A percentile compares a stretch with the other conserved stretches of the same genome.
Evolutionary conservation across 2,888 invertebrate genomes (phyloP).

Genomic region (Lasioglossum leucozonium): DNA sequence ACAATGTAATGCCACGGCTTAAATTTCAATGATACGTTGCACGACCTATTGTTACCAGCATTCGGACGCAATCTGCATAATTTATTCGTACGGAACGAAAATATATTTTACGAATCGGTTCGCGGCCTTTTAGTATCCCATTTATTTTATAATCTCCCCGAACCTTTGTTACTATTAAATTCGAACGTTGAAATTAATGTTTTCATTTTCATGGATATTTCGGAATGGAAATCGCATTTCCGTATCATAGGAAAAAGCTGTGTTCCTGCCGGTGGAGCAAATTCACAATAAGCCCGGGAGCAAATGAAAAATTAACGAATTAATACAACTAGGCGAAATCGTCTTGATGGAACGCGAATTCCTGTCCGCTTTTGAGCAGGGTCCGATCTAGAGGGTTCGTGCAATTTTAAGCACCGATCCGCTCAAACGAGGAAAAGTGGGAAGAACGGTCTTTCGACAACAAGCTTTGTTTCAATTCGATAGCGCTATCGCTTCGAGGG

Average conservation of each 20-base stretch:
- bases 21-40: neutral
- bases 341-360: neutral
- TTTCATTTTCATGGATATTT: neutral
- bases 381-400: neutral
- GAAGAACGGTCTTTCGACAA: neutral
- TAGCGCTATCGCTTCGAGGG: neutral
- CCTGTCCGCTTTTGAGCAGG: neutral
- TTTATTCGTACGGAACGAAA: neutral
- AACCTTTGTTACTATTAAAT: neutral
- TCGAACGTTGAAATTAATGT: neutral
- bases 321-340: neutral
- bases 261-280: neutral
- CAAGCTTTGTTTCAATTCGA: conserved; percentile 12
- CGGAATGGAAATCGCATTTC: neutral
- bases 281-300: neutral
- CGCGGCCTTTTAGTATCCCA: neutral
- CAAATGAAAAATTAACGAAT: neutral
- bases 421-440: no score
- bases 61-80: neutral
- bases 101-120: neutral
- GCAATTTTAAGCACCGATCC: neutral
- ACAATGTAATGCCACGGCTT: no score
- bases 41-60: neutral
- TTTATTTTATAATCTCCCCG: neutral
- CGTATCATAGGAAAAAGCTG: neutral